Base-by-base conservation (phyloP, 2,113 vertebrate species). In the Oxyura jamaicensis region DNA sequence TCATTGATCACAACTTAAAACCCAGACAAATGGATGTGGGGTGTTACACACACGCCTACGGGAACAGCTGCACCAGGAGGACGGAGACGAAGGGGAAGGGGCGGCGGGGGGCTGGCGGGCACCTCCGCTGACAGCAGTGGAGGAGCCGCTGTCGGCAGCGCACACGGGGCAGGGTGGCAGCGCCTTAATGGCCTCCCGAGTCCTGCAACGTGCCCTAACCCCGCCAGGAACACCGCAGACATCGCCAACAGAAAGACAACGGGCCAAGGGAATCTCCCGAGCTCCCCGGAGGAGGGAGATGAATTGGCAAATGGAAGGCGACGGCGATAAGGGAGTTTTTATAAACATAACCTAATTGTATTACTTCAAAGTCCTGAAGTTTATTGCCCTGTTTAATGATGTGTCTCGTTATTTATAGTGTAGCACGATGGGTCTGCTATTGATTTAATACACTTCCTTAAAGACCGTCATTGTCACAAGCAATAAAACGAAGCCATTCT, bases 391-490 rank as follows among this genome's bases (percentile, higher is more conserved):
- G 97, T 97, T 98, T 98, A 98, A 98, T 98, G 98, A 98, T 98
- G 97, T 97, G 97, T 97, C 97, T 82, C 95, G 8, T 98, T 98
- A 98, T 98, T 98, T 98, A 98, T 98, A 95, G 95, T 96, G 95
- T 94, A 95, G 95, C 77, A 53, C 97, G 83, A 97, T 67, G 96
- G 97, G 96, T 81, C 97, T 95, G 92, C 97, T 97, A 97, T 97
- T 98, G 98, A 98, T 98, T 98, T 98, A 98, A 98, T 97, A 95
- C 97, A 97, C 97, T 98, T 98, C 97, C 92, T 98, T 98, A 98
- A 98, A 98, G 97, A 97, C 97, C 48, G 31, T 97, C 97, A 97
- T 97, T 98, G 98, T 97, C 96, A 96, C 95, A 95, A 97, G 97
- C 96, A 95, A 97, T 98, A 98, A 98, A 98, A 98, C 7, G 20